Evolutionary conservation across 2,888 invertebrate genomes (phyloP).

Genomic region (Perizoma flavofasciatum): DNA sequence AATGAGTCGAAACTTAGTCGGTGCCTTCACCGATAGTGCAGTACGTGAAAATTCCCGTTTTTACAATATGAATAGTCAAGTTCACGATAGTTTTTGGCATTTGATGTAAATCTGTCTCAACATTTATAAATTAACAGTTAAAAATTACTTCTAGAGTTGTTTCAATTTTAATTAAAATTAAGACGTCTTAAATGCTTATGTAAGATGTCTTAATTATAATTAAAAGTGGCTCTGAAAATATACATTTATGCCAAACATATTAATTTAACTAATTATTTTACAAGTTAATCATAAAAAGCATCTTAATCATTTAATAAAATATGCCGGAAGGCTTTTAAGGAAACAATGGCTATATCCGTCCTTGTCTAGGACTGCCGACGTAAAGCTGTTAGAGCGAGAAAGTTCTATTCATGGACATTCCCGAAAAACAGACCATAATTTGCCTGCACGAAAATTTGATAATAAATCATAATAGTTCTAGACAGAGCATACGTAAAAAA

Average conservation of each 20-base stretch:
- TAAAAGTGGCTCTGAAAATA: constrained; percentile 58
- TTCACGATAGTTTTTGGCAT: too few relatives aligned
- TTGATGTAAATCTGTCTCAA: neutral
- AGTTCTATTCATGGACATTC: constrained; percentile 45
- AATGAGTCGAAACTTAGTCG: too few relatives aligned
- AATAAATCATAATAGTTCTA: constrained; percentile 84
- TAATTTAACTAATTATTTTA: constrained; percentile 77
- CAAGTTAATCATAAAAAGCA: constrained; percentile 10
- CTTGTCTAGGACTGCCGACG: constrained; percentile 54
- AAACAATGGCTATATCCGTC: constrained; percentile 67
- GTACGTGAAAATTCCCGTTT: too few relatives aligned
- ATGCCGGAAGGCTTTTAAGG: constrained; percentile 68
- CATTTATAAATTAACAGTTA: neutral
- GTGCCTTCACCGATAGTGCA: too few relatives aligned
- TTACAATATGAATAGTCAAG: too few relatives aligned
- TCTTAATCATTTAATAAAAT: too few relatives aligned
- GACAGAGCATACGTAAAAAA: constrained; percentile 78
- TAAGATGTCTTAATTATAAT: too few relatives aligned
- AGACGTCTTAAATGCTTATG: constrained; percentile 53
- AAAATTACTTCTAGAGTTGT: constrained; percentile 46
- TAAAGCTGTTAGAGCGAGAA: constrained; percentile 62
- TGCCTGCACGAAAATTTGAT: constrained; percentile 83
- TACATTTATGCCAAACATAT: too few relatives aligned
- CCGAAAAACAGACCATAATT: constrained; percentile 77
- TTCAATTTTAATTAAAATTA: constrained; percentile 54